Base-by-base conservation (phyloP, 2,888 invertebrate species). In the Muschampia plurimacula region DNA sequence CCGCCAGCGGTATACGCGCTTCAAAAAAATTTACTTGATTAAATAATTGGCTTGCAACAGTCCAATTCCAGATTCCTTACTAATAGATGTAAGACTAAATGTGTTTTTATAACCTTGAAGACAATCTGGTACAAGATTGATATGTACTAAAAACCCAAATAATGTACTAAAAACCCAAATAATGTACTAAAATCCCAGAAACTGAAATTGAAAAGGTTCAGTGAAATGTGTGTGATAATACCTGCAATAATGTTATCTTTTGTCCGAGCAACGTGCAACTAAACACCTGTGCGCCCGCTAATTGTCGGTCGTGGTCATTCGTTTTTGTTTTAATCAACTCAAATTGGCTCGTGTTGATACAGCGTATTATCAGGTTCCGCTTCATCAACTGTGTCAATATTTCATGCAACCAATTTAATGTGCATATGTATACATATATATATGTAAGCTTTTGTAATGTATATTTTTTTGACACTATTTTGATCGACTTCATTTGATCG, bases 341-440 rank as follows among this genome's bases (percentile, higher is more conserved):
- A 70, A 70, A 70, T 70, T 70, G 57, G 64, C 69, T 64, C 64
- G 55, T 64, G 69, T 64, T 64, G 64, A n/a, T 64, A 68, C 44
- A 62, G 32, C 36, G 44, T 46, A 64, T 71, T 71, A 71, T 44
- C 13, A 32, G 36, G 63, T 63, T 63, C 63, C 55, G 15, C 32
- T 69, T 55, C 55, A 55, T 69, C 36, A 55, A 62, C 52, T 52
- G 36, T 69, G 63, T 55, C 72, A 72, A 75, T 59, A 59, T 59
- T 59, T 59, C 13, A 32, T 59, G 6, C 32, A 13, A 59, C 55
- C 22, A 55, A 15, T 55, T 55, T 15, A 22, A 8, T 22, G 55
- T 22, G 22, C 22, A 22, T 22, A 22, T 22, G 1, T 22, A 22
- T 22, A 22, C 22, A 6, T 13, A 52, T 55, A 52, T 13, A 4